Evolutionary conservation across 2,113 vertebrate genomes (phyloP), one percentile per base, ranked within the genome.

Genomic region (Spheniscus mendiculus): DNA sequence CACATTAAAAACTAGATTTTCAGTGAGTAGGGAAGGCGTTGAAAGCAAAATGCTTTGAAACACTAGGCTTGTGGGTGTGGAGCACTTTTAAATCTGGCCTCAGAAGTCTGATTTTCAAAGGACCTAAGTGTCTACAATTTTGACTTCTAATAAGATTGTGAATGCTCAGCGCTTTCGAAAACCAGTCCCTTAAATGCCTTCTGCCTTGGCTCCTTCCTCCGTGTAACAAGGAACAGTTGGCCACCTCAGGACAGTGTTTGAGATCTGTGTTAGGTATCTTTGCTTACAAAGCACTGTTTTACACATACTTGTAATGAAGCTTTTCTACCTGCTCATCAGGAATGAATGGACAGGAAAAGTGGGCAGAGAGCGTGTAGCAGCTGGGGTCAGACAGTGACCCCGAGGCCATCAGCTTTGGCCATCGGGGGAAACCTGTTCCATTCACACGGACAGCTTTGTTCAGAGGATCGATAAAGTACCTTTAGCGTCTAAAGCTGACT

Each of bases 281-380:
- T 67, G 49, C 73, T 81, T 25, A 17, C 76, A 45, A n/a, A 85
- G 74, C 47, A 1, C 73, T 17, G 23, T 2, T 32, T 20, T 15
- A 14, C 7, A 14, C 2, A 4, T 2, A 0, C 20, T 66, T 16
- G 34, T 47, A 52, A 3, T 3, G 25, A 5, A 34, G 63, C 47
- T 69, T 63, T 69, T 16, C 73, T 27, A 0, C 1, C 79, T 63
- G 53, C 49, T 72, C 53, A 20, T 11, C 4, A 1, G 77, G 20
- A 34, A 20, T 3, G 69, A 50, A 67, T 0, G 55, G 47, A 7
- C 49, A 50, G 80, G 50, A 81, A 22, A 15, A 66, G 49, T 0
- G 58, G 44, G 27, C 61, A 59, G 56, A 12, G 79, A 19, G 62
- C 0, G 7, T 1, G 49, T 6, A 4, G 76, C 36, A 67, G 23